Evolutionary conservation across 2,888 invertebrate species (phyloP).

Genomic region (Nipponacmea schrenckii): DNA sequence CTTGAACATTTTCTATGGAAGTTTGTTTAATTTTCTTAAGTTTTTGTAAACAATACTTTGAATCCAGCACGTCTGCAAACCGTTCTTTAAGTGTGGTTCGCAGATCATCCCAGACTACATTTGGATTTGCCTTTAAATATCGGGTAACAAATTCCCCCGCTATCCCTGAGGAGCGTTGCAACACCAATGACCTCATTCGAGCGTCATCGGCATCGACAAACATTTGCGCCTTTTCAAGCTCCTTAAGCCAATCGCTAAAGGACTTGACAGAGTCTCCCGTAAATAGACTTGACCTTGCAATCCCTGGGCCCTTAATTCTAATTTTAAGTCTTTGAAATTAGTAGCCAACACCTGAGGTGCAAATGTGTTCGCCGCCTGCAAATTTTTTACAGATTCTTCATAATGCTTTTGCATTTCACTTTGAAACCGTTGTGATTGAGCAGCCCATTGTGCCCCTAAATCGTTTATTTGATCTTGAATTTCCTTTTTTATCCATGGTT

Average conservation of each 20-base stretch:
- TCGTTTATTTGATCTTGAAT: too few species aligned
- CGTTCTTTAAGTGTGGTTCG: not conserved
- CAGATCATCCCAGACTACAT: not conserved
- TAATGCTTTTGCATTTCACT: too few species aligned
- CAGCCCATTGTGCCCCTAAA: too few species aligned
- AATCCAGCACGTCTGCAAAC: not conserved
- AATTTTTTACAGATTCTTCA: too few species aligned
- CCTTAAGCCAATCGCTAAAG: not conserved
- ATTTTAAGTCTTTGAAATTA: too few species aligned
- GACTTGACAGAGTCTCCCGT: not conserved
- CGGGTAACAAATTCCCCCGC: conserved; percentile 1
- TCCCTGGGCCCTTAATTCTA: not conserved
- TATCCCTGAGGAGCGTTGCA: not conserved
- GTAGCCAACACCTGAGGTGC: too few species aligned
- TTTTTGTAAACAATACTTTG: not conserved
- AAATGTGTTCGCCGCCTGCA: too few species aligned
- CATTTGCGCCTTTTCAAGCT: not conserved
- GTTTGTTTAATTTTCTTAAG: not conserved
- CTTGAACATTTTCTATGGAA: not conserved
- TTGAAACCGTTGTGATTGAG: too few species aligned
- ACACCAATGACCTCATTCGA: not conserved
- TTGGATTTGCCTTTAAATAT: not conserved
- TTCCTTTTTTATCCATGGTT: too few species aligned
- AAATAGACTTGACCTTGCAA: not conserved
- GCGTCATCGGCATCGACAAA: not conserved